Evolutionary conservation across 2,888 invertebrate genomes (phyloP), one percentile per base, ranked within the genome.

Genomic region (Netelia inedita): DNA sequence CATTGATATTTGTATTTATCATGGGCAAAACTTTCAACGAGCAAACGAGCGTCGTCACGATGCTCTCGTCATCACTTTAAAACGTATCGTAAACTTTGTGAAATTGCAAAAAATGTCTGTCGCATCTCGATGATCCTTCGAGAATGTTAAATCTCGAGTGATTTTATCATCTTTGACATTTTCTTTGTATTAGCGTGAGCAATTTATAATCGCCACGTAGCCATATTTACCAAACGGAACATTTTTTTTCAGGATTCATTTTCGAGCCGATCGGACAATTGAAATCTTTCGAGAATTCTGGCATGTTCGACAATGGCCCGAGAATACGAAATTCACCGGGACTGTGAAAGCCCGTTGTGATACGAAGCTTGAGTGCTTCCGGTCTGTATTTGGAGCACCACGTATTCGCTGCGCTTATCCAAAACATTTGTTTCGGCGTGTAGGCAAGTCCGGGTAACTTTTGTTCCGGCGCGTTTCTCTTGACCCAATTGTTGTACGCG

Each of bases 301-400:
- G 94, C 90, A 95, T 94, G 90, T 96, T 96, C 65, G 95, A 95
- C 63, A 96, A 92, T 0, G 96, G 95, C 2, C 96, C 96, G 14
- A 94, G 92, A 19, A 96, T 95, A 79, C 96, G 94, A 91, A 95
- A 96, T 87, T 94, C 94, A 53, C 96, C 96, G 0, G 97, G 97
- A 53, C 97, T 96, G 92, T 97, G 97, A 88, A 95, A 96, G 16
- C 97, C 98, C 0, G 97, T 98, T 46, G 97, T 96, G 90, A 98
- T 97, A 85, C 97, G 95, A 90, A 97, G 95, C 92, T 97, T 97
- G 86, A 98, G 95, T 19, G 96, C 95, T 93, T 98, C 95, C 89
- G 96, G 96, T 21, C 91, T 88, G 89, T 94, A 94, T 73, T 94
- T 94, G 66, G 94, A 94, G 91, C 96, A 96, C 96, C 96, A 96